Base-by-base conservation (phyloP, 2,888 invertebrate genomes). In the Catocala sponsa region DNA sequence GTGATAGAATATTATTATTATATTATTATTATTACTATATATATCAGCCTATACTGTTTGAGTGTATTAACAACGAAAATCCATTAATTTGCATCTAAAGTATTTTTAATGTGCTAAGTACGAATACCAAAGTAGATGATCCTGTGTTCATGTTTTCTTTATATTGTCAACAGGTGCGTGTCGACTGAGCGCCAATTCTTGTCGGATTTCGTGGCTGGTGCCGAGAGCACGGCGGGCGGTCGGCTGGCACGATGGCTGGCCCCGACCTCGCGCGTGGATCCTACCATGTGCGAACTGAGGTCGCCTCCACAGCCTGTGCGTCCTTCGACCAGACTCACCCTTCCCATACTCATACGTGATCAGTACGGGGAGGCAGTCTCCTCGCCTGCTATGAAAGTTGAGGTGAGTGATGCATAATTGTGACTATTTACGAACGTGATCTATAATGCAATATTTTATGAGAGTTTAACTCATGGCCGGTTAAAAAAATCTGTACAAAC, bases 241-340 rank as follows among this genome's bases (percentile, higher is more conserved):
- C 95, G 99, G 57, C 94, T 99, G 72, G 99, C 99, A 0, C 96
- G 98, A 84, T 99, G 99, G 99, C 92, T 99, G 60, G 98, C 99
- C 84, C 98, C 99, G 0, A 98, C 98, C 80, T 97, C 99, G 33
- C 97, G 97, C 73, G 97, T 99, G 52, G 99, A 99, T 90, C 98
- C 99, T 0, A 84, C 96, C 65, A 97, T 97, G 84, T 98, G 98
- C 88, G 98, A 98, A 89, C 96, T 99, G 58, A 94, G 97, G 66
- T 97, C 97, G 79, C 96, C 97, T 41, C 92, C 96, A 57, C 88
- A 96, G 74, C 95, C 97, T 55, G 97, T 97, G 81, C 98, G 98
- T 54, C 89, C 88, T 0, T 75, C 86, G 0, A 57, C 72, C 0
- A 97, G 97, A 62, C 59, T 88, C 57, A 79, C 80, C 2, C 70